These are phyloP conservation scores for Rhynchophorus ferrugineus DNA, from an alignment of 1,140 invertebrate species.

Conservation along the genomic window DNA sequence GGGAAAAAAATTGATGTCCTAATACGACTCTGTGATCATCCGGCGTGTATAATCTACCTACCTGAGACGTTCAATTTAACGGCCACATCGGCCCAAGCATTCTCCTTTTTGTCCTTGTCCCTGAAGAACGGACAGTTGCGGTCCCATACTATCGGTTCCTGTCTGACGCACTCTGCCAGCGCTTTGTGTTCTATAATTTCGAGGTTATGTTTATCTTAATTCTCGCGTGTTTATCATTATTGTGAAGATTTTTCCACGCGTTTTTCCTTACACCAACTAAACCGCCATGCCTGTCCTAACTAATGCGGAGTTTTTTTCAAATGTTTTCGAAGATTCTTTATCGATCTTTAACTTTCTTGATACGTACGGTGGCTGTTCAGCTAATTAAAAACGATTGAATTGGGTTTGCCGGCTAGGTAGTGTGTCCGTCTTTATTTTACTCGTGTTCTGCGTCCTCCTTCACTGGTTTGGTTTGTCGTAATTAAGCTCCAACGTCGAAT, in stretches of 20 bases:
- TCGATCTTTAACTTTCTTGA: neutral
- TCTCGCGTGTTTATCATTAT: neutral
- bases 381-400: constrained; percentile 3
- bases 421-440: neutral
- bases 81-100: constrained; percentile 22
- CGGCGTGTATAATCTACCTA: constrained; percentile 9
- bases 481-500: neutral
- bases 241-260: too few species aligned
- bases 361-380: neutral
- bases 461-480: neutral
- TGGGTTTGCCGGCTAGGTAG: neutral
- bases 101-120: constrained; percentile 25
- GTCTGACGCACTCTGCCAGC: constrained; percentile 21
- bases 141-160: constrained; percentile 26
- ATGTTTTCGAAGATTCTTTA: neutral
- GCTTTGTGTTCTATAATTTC: constrained; percentile 19
- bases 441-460: neutral
- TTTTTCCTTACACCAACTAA: too few species aligned
- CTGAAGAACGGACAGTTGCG: constrained; percentile 23
- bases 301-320: too few species aligned
- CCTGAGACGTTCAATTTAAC: constrained; percentile 22
- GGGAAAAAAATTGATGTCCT: too few species aligned
- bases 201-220: neutral
- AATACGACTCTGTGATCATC: too few species aligned
- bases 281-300: too few species aligned